Base-by-base conservation (phyloP, 2,888 invertebrate genomes). In the Tipula confusa region DNA sequence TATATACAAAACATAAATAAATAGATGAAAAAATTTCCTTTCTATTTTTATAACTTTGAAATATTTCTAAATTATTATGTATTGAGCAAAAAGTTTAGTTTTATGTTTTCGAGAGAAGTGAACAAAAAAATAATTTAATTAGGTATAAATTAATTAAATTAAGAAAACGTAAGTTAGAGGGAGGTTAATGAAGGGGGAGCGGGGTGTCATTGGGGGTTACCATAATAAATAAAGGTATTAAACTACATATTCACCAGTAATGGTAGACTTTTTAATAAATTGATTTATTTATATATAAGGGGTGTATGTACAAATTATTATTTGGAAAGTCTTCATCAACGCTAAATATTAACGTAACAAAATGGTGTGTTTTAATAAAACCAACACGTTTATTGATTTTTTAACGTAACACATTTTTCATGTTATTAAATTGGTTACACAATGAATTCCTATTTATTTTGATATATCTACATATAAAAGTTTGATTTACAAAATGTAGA, bases 21-120 rank as follows among this genome's bases (percentile, higher is more conserved):
- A 24, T 64, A 64, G 64, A 64, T 18, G 24, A 64, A 64, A 64
- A 64, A 64, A 64, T 24, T 18, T 64, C 64, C 64, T 64, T 64
- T 64, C 64, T 64, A 64, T 64, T 64, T 64, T 64, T 64, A 64
- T 64, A 64, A 64, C n/a, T 43, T 43, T 43, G 43, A 43, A 64
- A 64, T 24, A 64, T 64, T 64, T 64, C 64, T 64, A 64, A 64
- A 64, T 24, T 64, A 43, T 43, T 64, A 43, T 43, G 64, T 64
- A 11, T 64, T 64, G 64, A 64, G 64, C 24, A 24, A 64, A 38
- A 48, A 48, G 48, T 48, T 18, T 18, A 7, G 48, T 18, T 48
- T 48, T 48, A 7, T 48, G 18, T 64, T n/a, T 9, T 64, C 64
- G 64, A 64, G 24, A 64, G 64, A 64, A 64, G 64, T 64, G 64